A percentile compares a stretch with the other conserved stretches of the same genome.
Evolutionary conservation across 2,888 invertebrate genomes (phyloP).

Genomic region (Harmothoe impar): DNA sequence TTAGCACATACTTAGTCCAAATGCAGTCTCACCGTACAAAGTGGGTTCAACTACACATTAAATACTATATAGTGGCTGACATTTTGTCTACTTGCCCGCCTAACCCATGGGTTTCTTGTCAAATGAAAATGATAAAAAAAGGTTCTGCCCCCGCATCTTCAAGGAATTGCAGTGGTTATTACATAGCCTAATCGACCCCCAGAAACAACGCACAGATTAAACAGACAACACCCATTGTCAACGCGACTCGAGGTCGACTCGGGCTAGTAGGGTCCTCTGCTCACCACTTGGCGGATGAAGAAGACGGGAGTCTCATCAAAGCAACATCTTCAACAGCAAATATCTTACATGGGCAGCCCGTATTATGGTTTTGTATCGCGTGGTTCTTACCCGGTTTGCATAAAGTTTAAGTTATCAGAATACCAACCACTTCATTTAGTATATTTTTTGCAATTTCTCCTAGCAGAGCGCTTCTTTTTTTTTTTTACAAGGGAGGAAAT

Average conservation of each 20-base stretch:
- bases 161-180: slow-evolving; percentile 52
- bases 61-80: slow-evolving; percentile 27
- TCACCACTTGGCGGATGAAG: neutral
- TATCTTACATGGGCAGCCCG: neutral
- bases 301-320: neutral
- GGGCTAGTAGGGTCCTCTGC: neutral
- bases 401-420: neutral
- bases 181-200: slow-evolving; percentile 40
- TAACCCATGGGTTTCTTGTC: neutral
- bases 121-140: neutral
- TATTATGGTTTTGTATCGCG: slow-evolving; percentile 7
- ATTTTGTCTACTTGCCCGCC: neutral
- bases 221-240: slow-evolving; percentile 25
- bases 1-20: slow-evolving; percentile 31
- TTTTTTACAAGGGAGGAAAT: neutral
- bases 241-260: slow-evolving; percentile 5
- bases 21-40: neutral
- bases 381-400: neutral
- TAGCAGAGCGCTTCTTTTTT: neutral
- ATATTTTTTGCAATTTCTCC: slow-evolving; percentile 14
- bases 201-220: slow-evolving; percentile 12
- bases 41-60: slow-evolving; percentile 33
- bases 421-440: neutral
- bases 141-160: slow-evolving; percentile 16
- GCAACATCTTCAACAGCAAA: slow-evolving; percentile 35